A percentile compares a stretch with the other conserved stretches of the same genome.
Conservation (phyloP, 2,888 invertebrate genomes). For the Gonocerus acuteangulatus region DNA sequence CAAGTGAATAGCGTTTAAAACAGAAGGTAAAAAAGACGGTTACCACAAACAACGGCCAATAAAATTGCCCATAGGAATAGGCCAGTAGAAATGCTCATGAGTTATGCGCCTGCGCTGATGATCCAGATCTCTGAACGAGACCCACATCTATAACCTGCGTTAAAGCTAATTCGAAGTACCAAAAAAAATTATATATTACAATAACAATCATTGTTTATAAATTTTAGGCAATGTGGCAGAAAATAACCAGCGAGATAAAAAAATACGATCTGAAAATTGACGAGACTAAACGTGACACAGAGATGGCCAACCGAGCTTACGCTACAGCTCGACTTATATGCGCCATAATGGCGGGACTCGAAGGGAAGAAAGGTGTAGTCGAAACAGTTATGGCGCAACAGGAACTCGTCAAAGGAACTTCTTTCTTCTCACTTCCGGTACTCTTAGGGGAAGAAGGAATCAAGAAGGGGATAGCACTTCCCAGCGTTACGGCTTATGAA, state of each 20-base stretch:
- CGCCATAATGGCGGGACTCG: slow-evolving; percentile 13
- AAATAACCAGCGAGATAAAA: neutral
- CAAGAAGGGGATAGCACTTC: slow-evolving; percentile 19
- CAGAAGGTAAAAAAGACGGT: too few species aligned
- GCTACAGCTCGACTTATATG: slow-evolving; percentile 15
- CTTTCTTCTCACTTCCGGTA: slow-evolving; percentile 25
- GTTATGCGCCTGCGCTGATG: too few species aligned
- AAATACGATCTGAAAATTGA: neutral
- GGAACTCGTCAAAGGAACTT: slow-evolving; percentile 7
- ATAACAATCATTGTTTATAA: neutral
- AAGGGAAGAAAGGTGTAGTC: slow-evolving; percentile 18
- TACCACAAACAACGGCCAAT: too few species aligned
- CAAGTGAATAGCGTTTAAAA: too few species aligned
- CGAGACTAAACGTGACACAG: neutral
- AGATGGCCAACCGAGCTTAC: slow-evolving; percentile 20
- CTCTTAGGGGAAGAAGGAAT: slow-evolving; percentile 22
- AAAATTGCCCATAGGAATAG: too few species aligned
- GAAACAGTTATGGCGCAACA: slow-evolving; percentile 21
- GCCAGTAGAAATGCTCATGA: too few species aligned
- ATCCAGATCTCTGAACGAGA: too few species aligned
- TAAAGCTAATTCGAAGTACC: too few species aligned
- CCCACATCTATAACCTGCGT: too few species aligned
- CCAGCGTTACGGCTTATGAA: slow-evolving; percentile 10
- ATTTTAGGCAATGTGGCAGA: neutral
- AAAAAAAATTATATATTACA: too few species aligned